Conservation (phyloP, 2,113 vertebrate species). For the Perca fluviatilis region DNA sequence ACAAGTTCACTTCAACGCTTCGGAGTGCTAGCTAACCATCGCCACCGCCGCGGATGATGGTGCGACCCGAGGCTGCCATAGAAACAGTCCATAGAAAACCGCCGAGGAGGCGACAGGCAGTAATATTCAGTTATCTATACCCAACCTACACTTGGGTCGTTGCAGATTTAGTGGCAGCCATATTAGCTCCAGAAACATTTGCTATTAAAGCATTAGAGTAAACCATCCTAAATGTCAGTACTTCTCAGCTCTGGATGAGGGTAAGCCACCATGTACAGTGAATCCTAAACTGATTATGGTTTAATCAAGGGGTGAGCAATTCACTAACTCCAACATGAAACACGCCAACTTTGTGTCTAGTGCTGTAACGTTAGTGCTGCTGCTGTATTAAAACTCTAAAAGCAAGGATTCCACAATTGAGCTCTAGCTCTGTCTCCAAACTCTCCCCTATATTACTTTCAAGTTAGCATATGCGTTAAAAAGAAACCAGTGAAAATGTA, state of each 20-base stretch:
- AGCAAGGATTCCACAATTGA: neutral
- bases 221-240: conserved; percentile 11
- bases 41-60: conserved; percentile 47
- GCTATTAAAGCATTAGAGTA: conserved; percentile 9
- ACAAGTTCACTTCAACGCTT: conserved; percentile 61
- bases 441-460: neutral
- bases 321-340: conserved; percentile 39
- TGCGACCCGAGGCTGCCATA: conserved; percentile 72
- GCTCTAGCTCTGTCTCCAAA: neutral
- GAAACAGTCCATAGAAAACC: conserved; percentile 71
- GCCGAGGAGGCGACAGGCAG: conserved; percentile 6
- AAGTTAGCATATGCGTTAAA: neutral
- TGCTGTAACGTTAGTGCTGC: neutral
- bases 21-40: conserved; percentile 34
- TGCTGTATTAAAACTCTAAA: neutral
- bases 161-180: conserved; percentile 58
- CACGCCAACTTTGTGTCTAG: conserved; percentile 42
- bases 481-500: neutral
- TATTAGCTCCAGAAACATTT: conserved; percentile 49
- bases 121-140: conserved; percentile 1
- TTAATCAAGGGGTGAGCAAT: conserved; percentile 45
- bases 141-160: conserved; percentile 27
- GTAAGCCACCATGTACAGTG: conserved; percentile 51
- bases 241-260: conserved; percentile 21
- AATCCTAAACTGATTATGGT: conserved; percentile 51